Evolutionary conservation across 2,797 vertebrate species (phyloP), one percentile per base, ranked within the genome.

Genomic region (Pseudomugil gertrudae): DNA sequence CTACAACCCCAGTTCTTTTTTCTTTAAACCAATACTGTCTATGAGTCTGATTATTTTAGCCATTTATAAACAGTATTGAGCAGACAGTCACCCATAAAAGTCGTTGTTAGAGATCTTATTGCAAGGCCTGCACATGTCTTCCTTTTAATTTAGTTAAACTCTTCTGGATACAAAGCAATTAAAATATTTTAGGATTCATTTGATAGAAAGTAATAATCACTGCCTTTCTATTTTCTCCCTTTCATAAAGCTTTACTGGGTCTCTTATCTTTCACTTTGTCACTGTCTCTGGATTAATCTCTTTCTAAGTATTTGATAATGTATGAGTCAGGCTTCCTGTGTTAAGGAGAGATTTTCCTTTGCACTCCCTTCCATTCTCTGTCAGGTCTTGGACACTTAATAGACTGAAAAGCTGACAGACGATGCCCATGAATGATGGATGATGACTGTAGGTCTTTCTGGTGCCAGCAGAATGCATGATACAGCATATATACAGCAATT

Each of bases 401-500:
- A 50, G 67, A 77, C 76, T 77, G 74, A 83, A 83, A 89, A 84
- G 63, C 81, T 66, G 79, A 88, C 90, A 89, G 84, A 89, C 53
- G 68, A 88, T 83, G 80, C 61, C 74, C 79, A 91, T 90, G 82
- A 90, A 90, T 91, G 87, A 88, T 89, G 69, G 78, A 88, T 87
- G 79, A 86, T 85, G 78, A 77, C 84, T 86, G 59, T 57, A 80
- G 76, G 79, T 83, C 79, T 79, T 86, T 85, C 76, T 80, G 66
- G 63, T 84, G 74, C 85, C 81, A 87, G 69, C 83, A 72, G 72
- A 87, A 86, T 85, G 69, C 76, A 86, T 88, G 82, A 85, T 83
- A 60, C 72, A 72, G 56, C 65, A 65, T 21, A 57, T 29, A 87
- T 70, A 63, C 67, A 77, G 54, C 2, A 8, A 76, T 79, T 52